Evolutionary conservation across 2,113 vertebrate genomes (phyloP).

Genomic region (Falco punctatus): DNA sequence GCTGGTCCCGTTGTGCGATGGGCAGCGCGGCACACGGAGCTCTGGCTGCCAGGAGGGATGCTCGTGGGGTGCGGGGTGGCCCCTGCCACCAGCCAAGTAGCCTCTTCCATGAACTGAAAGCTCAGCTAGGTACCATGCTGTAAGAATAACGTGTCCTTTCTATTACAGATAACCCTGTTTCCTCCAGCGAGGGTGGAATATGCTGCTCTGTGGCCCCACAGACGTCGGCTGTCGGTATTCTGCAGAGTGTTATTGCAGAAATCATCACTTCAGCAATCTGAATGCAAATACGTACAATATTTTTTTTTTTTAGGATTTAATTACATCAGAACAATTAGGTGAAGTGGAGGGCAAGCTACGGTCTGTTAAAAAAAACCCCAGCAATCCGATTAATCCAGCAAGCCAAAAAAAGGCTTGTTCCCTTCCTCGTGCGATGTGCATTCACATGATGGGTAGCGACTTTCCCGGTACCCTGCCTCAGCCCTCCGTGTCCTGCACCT

Average conservation of each 20-base stretch:
- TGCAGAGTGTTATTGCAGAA: not conserved
- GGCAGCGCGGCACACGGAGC: too few species aligned
- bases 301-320: not conserved
- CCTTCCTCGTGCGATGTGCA: not conserved
- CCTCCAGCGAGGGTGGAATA: not conserved
- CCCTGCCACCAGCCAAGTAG: not conserved
- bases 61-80: not conserved
- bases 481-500: not conserved
- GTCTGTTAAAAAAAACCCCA: not conserved
- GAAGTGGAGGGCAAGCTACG: not conserved
- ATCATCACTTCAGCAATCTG: not conserved
- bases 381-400: not conserved
- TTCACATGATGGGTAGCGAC: not conserved
- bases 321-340: not conserved
- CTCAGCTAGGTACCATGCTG: not conserved
- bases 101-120: not conserved
- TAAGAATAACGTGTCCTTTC: accelerated
- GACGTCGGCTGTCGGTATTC: not conserved
- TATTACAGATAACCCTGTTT: not conserved
- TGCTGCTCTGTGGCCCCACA: not conserved
- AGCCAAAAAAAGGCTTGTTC: not conserved
- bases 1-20: not conserved
- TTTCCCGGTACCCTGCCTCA: not conserved
- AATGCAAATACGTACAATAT: not conserved
- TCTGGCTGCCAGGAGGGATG: not conserved